A percentile compares a stretch with the other conserved stretches of the same genome.
Conservation (phyloP, 2,888 invertebrate species). For the Allophyes oxyacanthae region DNA sequence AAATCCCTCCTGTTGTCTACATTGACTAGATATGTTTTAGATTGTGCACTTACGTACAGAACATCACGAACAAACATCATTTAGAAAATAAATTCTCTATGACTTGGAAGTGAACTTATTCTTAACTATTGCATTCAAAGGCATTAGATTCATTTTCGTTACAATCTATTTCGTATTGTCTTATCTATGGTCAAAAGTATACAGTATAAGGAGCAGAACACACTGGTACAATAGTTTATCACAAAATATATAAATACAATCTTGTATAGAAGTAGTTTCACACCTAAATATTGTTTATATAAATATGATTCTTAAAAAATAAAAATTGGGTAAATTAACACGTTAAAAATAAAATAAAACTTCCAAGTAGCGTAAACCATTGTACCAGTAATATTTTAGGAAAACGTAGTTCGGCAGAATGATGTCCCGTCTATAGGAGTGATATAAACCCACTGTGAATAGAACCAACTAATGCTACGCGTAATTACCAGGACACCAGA, state of each 20-base stretch:
- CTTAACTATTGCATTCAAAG: slow-evolving; percentile 86
- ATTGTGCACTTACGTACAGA: slow-evolving; percentile 78
- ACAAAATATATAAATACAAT: slow-evolving; percentile 7
- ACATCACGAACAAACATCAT: slow-evolving; percentile 74
- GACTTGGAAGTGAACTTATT: slow-evolving; percentile 77
- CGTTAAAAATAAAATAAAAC: slow-evolving; percentile 28
- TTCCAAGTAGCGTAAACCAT: slow-evolving; percentile 27
- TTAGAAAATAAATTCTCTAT: slow-evolving; percentile 85
- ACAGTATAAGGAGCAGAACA: slow-evolving; percentile 51
- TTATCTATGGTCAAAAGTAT: slow-evolving; percentile 86
- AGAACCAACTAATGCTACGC: slow-evolving; percentile 55
- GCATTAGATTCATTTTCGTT: slow-evolving; percentile 74
- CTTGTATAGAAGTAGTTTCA: slow-evolving; percentile 30
- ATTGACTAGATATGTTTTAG: slow-evolving; percentile 88
- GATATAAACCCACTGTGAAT: slow-evolving; percentile 38
- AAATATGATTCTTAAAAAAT: slow-evolving; percentile 21
- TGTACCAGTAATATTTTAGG: slow-evolving; percentile 53
- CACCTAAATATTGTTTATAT: slow-evolving; percentile 31
- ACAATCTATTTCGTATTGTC: slow-evolving; percentile 87
- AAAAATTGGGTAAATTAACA: slow-evolving; percentile 24
- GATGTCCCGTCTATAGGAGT: slow-evolving; percentile 49
- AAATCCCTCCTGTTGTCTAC: slow-evolving; percentile 79
- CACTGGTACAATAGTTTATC: slow-evolving; percentile 57
- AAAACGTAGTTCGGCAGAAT: slow-evolving; percentile 41
- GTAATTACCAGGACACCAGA: slow-evolving; percentile 56